Evolutionary conservation across 2,888 invertebrate genomes (phyloP).

Genomic region (Dicyrtomina minuta): DNA sequence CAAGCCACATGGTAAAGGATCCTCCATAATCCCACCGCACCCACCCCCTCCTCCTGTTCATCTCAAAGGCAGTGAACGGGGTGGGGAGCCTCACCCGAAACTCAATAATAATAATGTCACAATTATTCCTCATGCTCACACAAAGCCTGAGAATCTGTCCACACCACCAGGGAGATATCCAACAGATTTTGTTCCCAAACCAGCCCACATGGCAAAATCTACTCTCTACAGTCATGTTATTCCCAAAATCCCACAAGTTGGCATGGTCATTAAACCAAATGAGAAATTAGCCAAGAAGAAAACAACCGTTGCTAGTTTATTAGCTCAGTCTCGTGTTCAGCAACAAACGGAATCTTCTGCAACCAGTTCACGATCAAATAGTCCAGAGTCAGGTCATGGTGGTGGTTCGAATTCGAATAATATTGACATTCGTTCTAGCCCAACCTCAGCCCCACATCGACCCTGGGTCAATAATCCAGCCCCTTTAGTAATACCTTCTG

Average conservation of each 20-base stretch:
- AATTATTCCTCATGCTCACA: conserved; percentile 45
- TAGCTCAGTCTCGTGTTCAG: conserved; percentile 79
- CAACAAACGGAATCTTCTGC: conserved; percentile 27
- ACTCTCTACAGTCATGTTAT: conserved; percentile 48
- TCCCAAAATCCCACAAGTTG: conserved; percentile 47
- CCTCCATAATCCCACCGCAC: not conserved
- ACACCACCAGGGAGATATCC: conserved; percentile 42
- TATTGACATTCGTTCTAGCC: conserved; percentile 32
- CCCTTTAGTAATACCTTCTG: conserved; percentile 31
- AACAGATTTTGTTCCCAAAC: conserved; percentile 41
- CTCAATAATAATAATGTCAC: conserved; percentile 28
- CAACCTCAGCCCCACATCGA: conserved; percentile 39
- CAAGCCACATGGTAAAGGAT: no score
- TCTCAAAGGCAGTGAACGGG: not conserved
- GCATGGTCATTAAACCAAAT: conserved; percentile 36
- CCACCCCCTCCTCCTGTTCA: conserved; percentile 5
- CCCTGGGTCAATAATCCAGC: conserved; percentile 42
- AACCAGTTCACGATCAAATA: conserved; percentile 24
- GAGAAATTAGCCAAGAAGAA: conserved; percentile 63
- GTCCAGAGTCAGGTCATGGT: conserved; percentile 17
- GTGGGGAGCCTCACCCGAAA: conserved; percentile 27
- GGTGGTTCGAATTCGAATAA: conserved; percentile 20
- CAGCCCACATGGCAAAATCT: conserved; percentile 48
- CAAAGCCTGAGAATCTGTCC: conserved; percentile 41
- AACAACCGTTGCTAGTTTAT: conserved; percentile 83